A percentile compares a stretch with the other conserved stretches of the same genome.
phyloP scores from a whole-genome alignment of 2,888 invertebrate species.

The Cheilosia vernalis region DNA sequence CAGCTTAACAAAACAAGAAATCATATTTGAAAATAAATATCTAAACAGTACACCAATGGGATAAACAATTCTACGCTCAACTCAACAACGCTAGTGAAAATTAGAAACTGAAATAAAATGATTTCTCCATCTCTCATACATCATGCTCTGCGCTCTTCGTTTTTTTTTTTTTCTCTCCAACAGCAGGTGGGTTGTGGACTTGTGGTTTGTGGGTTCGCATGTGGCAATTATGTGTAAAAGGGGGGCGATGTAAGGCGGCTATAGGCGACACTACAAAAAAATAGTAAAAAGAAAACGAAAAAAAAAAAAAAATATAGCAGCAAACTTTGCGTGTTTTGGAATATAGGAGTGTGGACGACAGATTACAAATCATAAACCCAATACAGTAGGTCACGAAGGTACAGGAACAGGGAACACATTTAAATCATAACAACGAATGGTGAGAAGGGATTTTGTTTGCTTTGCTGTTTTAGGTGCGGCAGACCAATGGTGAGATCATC shows the following conservation, averaged over 20 bases:
- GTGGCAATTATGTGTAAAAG: slow-evolving; percentile 14
- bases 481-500: slow-evolving; percentile 10
- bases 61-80: slow-evolving; percentile 28
- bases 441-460: not conserved
- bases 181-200: slow-evolving; percentile 77
- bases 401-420: slow-evolving; percentile 11
- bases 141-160: slow-evolving; percentile 46
- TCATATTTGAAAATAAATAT: slow-evolving; percentile 32
- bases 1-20: slow-evolving; percentile 30
- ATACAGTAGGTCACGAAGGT: slow-evolving; percentile 27
- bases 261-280: slow-evolving; percentile 3
- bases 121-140: slow-evolving; percentile 50
- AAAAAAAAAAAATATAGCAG: slow-evolving; percentile 25
- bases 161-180: slow-evolving; percentile 43
- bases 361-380: slow-evolving; percentile 36
- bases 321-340: slow-evolving; percentile 43
- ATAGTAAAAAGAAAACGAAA: slow-evolving; percentile 11
- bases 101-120: slow-evolving; percentile 55
- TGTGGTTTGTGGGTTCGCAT: slow-evolving; percentile 8
- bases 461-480: not conserved
- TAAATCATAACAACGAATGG: slow-evolving; percentile 10
- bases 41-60: slow-evolving; percentile 6
- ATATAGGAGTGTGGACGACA: slow-evolving; percentile 36
- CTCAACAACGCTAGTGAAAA: slow-evolving; percentile 60
- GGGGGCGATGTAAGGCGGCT: slow-evolving; percentile 21